Evolutionary conservation across 2,888 invertebrate species (phyloP), one percentile per base, ranked within the genome.

Genomic region (Phaedon cochleariae): DNA sequence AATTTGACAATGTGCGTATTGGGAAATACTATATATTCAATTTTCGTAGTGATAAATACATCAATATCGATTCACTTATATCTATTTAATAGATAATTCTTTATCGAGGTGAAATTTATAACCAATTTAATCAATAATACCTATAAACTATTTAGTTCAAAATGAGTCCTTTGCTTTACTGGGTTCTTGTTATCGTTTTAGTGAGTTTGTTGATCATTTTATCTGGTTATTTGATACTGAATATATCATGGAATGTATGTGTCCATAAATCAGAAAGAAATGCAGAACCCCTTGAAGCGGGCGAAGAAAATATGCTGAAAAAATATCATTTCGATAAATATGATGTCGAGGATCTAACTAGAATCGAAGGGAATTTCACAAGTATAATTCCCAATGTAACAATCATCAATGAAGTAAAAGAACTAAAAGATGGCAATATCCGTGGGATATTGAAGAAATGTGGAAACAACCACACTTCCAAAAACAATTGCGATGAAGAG

Each of bases 291-390:
- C 18, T 46, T 2, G 34, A 48, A 45, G 45, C 21, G n/a, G n/a
- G 10, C 1, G 26, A 54, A 1, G 31, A 49, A 17, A 15, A 18
- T 1, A 22, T 22, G 7, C 48, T 68, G 7, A 70, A 34, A 34
- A 69, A 60, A 45, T 64, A 71, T 29, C 52, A 64, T 7, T 72
- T 68, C 52, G 58, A 62, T 12, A 69, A 45, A 45, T 49, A 64
- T 0, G 73, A 74, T 58, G 68, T 73, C 1, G 74, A 72, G 37
- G 72, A 73, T 49, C 53, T 73, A 7, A 73, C 72, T 10, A 70
- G 64, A 45, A 69, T 71, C 5, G 65, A 70, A 18, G 65, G 55
- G 7, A 62, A 71, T 26, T 68, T 62, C 20, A 64, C 57, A 12
- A 68, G 62, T 0, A 22, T 57, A 9, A 49, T 67, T 21, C 61